Evolutionary conservation across 2,888 invertebrate genomes (phyloP).

Genomic region (Theretra japonica): DNA sequence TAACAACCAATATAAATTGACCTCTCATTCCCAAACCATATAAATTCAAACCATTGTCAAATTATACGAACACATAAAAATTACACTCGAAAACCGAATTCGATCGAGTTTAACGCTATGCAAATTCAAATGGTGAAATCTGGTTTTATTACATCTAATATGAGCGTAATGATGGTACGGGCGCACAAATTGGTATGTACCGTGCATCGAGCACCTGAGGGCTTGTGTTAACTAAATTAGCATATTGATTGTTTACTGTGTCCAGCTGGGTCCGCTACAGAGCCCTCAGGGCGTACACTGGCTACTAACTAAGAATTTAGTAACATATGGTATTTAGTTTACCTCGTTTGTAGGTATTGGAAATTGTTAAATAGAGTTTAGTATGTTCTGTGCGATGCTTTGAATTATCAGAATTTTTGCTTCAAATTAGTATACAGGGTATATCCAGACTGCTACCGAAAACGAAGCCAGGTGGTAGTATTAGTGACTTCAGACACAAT

Average conservation of each 20-base stretch:
- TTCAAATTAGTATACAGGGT: no score
- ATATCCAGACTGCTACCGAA: no score
- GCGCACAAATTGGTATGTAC: slow-evolving; percentile 43
- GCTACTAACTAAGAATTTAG: slow-evolving; percentile 3
- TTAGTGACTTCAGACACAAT: no score
- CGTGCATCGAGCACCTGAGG: slow-evolving; percentile 54
- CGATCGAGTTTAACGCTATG: neutral
- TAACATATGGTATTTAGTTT: neutral
- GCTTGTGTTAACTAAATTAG: slow-evolving; percentile 62
- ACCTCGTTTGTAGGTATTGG: no score
- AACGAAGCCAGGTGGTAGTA: no score
- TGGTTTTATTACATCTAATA: slow-evolving; percentile 18
- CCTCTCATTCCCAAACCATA: neutral
- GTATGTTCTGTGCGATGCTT: no score
- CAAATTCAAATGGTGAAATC: slow-evolving; percentile 19
- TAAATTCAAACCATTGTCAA: neutral
- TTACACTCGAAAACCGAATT: neutral
- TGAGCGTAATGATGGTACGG: neutral
- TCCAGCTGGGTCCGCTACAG: slow-evolving; percentile 35
- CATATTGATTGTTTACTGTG: slow-evolving; percentile 76
- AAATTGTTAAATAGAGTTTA: no score
- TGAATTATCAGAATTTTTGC: no score
- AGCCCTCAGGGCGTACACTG: neutral
- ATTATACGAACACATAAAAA: neutral
- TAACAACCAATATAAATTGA: neutral